These are phyloP conservation scores for Moxostoma hubbsi DNA, from an alignment of 2,797 vertebrate genomes.

Conservation along the genomic window DNA sequence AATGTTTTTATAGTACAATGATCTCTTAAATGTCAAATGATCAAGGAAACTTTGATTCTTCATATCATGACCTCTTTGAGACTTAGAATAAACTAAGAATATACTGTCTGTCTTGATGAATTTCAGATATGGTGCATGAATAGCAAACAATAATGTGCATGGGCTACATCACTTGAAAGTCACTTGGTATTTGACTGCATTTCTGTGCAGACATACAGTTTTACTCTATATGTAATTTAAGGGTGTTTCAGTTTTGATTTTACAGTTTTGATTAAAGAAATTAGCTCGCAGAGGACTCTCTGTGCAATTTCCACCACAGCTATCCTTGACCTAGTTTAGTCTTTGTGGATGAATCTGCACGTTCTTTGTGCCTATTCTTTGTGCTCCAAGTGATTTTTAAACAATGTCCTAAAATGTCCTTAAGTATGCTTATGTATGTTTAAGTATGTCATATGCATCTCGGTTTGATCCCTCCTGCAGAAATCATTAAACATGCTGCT, in stretches of 20 bases:
- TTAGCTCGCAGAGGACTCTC: background rate
- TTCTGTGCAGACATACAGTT: background rate
- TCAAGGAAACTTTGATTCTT: too few species aligned
- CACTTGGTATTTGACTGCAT: too few species aligned
- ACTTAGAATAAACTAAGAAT: too few species aligned
- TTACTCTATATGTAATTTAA: background rate
- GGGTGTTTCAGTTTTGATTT: background rate
- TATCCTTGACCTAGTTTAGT: slow-evolving; percentile 62
- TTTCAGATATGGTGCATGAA: too few species aligned
- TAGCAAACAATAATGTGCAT: background rate
- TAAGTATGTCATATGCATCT: slow-evolving; percentile 22
- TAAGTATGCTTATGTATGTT: background rate
- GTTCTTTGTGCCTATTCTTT: too few species aligned
- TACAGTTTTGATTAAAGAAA: background rate
- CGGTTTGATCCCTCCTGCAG: background rate
- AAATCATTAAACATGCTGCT: slow-evolving; percentile 6
- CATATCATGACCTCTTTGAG: too few species aligned
- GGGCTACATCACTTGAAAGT: background rate
- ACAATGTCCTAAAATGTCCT: slow-evolving; percentile 44
- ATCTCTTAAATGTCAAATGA: too few species aligned
- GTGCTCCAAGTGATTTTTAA: slow-evolving; percentile 52
- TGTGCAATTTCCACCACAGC: slow-evolving; percentile 19
- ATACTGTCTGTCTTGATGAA: background rate
- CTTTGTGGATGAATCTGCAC: slow-evolving; percentile 20
- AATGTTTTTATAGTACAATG: too few species aligned